These are phyloP conservation scores for Buphagus erythrorhynchus DNA, from an alignment of 2,797 vertebrate genomes.

Conservation along the genomic window DNA sequence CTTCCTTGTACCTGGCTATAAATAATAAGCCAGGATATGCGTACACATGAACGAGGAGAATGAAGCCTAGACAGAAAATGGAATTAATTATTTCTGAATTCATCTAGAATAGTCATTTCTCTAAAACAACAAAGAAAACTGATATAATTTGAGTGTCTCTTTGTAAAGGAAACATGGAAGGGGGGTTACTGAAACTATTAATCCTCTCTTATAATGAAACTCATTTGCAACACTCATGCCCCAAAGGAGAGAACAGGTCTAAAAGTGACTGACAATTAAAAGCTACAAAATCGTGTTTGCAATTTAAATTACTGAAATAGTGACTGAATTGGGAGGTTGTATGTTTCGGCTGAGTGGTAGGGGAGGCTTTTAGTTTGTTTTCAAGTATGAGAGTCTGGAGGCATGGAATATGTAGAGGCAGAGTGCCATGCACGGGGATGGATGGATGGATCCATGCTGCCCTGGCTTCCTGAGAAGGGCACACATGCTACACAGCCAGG, in stretches of 20 bases:
- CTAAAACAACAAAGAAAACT: background rate
- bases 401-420: background rate
- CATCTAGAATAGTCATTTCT: background rate
- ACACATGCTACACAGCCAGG: background rate
- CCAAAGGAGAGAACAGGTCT: constrained; percentile 53
- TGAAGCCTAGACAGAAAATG: background rate
- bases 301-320: constrained; percentile 19
- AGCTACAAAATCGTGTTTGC: constrained; percentile 21
- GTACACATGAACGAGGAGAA: background rate
- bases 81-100: constrained; percentile 22
- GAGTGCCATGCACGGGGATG: background rate
- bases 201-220: constrained; percentile 35
- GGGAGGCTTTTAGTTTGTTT: background rate
- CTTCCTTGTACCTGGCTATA: background rate
- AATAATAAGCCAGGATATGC: background rate
- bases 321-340: background rate
- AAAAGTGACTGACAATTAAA: constrained; percentile 55
- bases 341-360: background rate
- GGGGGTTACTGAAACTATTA: background rate
- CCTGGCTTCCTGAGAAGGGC: background rate
- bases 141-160: background rate
- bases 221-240: constrained; percentile 33
- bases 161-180: constrained; percentile 8
- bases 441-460: background rate
- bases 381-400: background rate